A percentile compares a stretch with the other conserved stretches of the same genome.
phyloP scores from a whole-genome alignment of 2,888 invertebrate genomes.

The Rotaria magnacalcarata region DNA sequence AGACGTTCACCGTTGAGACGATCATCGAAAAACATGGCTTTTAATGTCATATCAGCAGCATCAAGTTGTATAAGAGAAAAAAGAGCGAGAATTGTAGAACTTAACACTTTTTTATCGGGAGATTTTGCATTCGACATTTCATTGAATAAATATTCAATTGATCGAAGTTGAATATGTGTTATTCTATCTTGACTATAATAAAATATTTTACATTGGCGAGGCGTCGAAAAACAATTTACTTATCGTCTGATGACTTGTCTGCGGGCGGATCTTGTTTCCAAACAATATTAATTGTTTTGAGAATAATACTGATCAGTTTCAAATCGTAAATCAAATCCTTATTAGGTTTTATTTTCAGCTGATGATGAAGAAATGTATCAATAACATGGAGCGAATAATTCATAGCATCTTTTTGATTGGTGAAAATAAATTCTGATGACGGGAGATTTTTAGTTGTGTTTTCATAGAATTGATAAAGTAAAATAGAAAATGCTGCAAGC shows the following conservation, averaged over 20 bases:
- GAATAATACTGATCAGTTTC: neutral
- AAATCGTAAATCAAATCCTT: neutral
- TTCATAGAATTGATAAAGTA: neutral
- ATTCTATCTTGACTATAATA: neutral
- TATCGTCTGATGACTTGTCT: neutral
- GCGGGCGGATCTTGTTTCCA: neutral
- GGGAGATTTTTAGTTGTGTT: neutral
- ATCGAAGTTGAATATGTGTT: neutral
- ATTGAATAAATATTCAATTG: conserved; percentile 7
- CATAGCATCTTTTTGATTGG: neutral
- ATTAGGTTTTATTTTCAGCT: neutral
- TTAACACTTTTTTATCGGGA: neutral
- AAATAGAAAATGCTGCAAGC: neutral
- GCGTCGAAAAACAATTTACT: neutral
- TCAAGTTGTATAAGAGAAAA: neutral
- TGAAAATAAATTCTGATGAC: neutral
- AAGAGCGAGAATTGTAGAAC: neutral
- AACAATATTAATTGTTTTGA: neutral
- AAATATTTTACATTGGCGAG: too few species aligned
- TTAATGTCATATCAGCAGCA: neutral
- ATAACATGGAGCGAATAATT: conserved; percentile 10
- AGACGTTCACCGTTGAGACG: neutral
- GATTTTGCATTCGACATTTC: neutral
- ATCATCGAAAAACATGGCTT: neutral
- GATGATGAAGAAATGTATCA: conserved; percentile 13